Conservation (phyloP, 1,140 invertebrate species). For the Sycobia sp. region DNA sequence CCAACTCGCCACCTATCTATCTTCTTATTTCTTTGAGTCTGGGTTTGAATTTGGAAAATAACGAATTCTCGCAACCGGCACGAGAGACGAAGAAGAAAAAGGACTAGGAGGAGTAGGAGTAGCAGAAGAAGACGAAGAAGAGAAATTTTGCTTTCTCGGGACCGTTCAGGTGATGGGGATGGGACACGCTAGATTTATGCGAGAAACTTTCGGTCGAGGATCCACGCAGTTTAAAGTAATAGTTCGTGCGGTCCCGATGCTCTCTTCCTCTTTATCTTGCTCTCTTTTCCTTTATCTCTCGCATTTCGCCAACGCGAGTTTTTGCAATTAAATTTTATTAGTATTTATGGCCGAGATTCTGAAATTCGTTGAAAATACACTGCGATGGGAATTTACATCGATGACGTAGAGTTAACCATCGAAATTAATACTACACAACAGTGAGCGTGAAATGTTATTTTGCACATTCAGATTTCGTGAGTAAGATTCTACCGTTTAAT, state of each 20-base stretch:
- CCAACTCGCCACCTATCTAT: not conserved
- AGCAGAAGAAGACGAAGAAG: not conserved
- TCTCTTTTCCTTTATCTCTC: no score
- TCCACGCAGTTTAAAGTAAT: not conserved
- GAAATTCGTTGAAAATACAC: no score
- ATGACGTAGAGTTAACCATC: no score
- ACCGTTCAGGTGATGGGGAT: not conserved
- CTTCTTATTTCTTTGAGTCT: not conserved
- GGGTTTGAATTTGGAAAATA: slow-evolving; percentile 2
- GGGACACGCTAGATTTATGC: not conserved
- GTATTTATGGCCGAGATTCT: no score
- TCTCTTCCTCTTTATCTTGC: no score
- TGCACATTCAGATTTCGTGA: no score
- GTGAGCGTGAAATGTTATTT: no score
- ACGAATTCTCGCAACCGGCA: not conserved
- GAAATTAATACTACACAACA: no score
- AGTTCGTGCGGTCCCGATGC: not conserved
- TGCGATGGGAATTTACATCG: no score
- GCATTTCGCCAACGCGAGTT: no score
- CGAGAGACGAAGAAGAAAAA: not conserved
- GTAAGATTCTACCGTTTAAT: no score
- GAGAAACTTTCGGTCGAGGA: not conserved
- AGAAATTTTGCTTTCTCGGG: not conserved
- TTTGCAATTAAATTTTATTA: no score
- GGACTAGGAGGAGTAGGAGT: not conserved